A percentile compares a stretch with the other conserved stretches of the same genome.
Conservation (phyloP, 2,888 invertebrate genomes). For the Theretra japonica region DNA sequence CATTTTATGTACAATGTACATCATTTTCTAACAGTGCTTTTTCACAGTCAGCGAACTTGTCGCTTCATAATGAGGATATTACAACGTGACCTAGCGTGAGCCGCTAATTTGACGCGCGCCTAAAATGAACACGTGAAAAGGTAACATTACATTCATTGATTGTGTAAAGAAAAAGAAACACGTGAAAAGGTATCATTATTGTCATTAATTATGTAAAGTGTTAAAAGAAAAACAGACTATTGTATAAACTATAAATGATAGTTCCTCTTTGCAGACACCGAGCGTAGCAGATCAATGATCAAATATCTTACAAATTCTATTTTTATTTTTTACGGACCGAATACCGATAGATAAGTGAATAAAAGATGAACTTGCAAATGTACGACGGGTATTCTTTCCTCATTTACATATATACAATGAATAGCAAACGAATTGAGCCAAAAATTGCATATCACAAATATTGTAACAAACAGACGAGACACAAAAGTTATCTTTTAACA, state of each 20-base stretch:
- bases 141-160: not conserved
- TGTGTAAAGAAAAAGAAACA: not conserved
- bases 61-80: not conserved
- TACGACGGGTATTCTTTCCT: slow-evolving; percentile 35
- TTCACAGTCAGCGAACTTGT: not conserved
- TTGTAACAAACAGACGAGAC: not conserved
- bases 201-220: too few species aligned
- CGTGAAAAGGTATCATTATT: not conserved
- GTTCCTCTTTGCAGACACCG: slow-evolving; percentile 38
- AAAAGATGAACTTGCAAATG: slow-evolving; percentile 62
- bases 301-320: slow-evolving; percentile 53
- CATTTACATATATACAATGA: slow-evolving; percentile 4
- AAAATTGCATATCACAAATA: not conserved
- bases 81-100: not conserved
- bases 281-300: slow-evolving; percentile 40
- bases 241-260: not conserved
- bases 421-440: not conserved
- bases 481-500: not conserved
- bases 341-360: slow-evolving; percentile 54
- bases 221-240: not conserved
- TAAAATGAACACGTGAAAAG: not conserved
- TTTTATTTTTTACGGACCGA: slow-evolving; percentile 49
- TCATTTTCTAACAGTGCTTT: not conserved
- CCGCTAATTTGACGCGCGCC: not conserved
- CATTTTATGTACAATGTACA: too few species aligned